These are phyloP conservation scores for Eristalis arbustorum DNA, from an alignment of 2,888 invertebrate species.

Conservation along the genomic window DNA sequence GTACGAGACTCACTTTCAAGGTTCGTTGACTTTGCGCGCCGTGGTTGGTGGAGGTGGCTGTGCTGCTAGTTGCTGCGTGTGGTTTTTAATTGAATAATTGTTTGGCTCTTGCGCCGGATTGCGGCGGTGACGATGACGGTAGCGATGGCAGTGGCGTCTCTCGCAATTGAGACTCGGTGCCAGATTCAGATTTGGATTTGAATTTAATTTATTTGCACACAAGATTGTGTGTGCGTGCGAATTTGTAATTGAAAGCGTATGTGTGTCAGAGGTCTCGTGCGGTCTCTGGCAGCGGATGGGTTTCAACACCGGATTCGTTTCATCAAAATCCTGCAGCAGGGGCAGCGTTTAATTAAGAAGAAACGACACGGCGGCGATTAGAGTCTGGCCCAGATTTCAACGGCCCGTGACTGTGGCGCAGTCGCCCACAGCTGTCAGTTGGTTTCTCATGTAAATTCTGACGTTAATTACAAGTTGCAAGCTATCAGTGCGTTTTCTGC, in stretches of 20 bases:
- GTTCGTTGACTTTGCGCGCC: constrained; percentile 60
- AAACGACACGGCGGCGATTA: constrained; percentile 15
- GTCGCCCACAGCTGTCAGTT: constrained; percentile 21
- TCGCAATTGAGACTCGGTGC: constrained; percentile 35
- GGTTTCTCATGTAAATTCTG: constrained; percentile 51
- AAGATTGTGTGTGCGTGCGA: background rate
- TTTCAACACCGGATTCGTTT: constrained; percentile 41
- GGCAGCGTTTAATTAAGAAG: constrained; percentile 10
- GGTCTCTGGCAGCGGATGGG: constrained; percentile 6
- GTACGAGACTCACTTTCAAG: constrained; percentile 64
- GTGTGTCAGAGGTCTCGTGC: constrained; percentile 54
- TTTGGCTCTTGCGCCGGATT: constrained; percentile 20
- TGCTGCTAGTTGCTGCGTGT: constrained; percentile 26
- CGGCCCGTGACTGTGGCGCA: constrained; percentile 21
- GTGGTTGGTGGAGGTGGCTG: background rate
- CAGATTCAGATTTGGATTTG: constrained; percentile 20
- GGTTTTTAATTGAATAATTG: constrained; percentile 63
- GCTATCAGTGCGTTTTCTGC: constrained; percentile 31
- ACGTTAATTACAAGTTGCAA: constrained; percentile 61
- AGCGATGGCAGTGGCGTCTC: too few species aligned
- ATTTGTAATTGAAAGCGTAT: constrained; percentile 53
- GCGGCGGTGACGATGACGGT: constrained; percentile 14
- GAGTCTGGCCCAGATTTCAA: constrained; percentile 41
- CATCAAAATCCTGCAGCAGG: constrained; percentile 2
- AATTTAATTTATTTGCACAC: constrained; percentile 5